Percentiles rank a stretch among this genome's conserved stretches.
Conservation (phyloP, 2,797 vertebrate species). For the Miichthys miiuy region DNA sequence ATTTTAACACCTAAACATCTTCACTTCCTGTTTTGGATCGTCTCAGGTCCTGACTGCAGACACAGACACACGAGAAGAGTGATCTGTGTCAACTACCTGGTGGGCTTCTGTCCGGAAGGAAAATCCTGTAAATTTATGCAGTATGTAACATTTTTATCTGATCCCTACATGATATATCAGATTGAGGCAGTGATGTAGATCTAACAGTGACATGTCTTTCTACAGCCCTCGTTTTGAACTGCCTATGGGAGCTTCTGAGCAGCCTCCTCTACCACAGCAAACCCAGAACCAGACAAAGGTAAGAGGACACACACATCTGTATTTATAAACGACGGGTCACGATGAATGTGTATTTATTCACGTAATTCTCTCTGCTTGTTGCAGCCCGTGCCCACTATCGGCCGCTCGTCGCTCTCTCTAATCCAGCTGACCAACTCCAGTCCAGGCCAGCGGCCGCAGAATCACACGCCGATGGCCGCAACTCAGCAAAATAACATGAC, state of each 20-base stretch:
- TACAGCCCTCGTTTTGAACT: constrained; percentile 97
- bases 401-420: constrained; percentile 89
- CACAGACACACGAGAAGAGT: constrained; percentile 97
- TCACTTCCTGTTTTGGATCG: not conserved
- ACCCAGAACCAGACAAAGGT: constrained; percentile 93
- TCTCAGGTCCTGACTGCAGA: constrained; percentile 95
- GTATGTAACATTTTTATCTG: constrained; percentile 85
- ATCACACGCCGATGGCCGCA: constrained; percentile 82
- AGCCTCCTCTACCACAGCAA: constrained; percentile 94
- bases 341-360: not conserved
- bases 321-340: no score
- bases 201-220: constrained; percentile 32
- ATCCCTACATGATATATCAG: not conserved
- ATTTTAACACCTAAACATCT: not conserved
- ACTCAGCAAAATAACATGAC: constrained; percentile 85
- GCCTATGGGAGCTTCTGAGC: constrained; percentile 97
- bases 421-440: constrained; percentile 92
- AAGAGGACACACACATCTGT: constrained; percentile 24
- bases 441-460: constrained; percentile 88
- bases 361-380: not conserved
- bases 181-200: not conserved
- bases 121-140: constrained; percentile 99
- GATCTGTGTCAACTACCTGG: constrained; percentile 98
- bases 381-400: constrained; percentile 73
- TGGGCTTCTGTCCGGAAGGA: constrained; percentile 98